A percentile compares a stretch with the other conserved stretches of the same genome.
Evolutionary conservation across 2,113 vertebrate genomes (phyloP).

Genomic region (Callocephalon fimbriatum): DNA sequence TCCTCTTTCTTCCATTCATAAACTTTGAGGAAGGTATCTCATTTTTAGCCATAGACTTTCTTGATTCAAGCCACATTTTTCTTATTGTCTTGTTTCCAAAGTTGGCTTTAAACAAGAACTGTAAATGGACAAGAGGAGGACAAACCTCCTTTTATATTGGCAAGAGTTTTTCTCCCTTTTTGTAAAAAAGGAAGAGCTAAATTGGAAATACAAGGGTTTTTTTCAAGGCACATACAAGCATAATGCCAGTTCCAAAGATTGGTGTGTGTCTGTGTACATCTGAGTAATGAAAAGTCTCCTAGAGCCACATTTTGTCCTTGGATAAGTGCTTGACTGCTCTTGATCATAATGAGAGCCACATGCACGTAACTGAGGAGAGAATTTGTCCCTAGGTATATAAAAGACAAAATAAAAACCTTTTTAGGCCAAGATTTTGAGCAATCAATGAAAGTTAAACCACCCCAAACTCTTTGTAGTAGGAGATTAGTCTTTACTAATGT

Average conservation of each 20-base stretch:
- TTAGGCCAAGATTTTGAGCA: constrained; percentile 27
- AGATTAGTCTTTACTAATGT: background rate
- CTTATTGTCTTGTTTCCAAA: constrained; percentile 56
- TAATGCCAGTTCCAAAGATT: constrained; percentile 47
- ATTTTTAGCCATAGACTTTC: constrained; percentile 70
- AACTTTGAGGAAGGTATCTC: constrained; percentile 91
- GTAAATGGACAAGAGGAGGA: constrained; percentile 17
- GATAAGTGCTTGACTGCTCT: constrained; percentile 25
- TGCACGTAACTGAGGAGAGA: background rate
- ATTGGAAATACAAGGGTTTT: constrained; percentile 33
- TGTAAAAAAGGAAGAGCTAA: background rate
- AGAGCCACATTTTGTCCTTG: constrained; percentile 48
- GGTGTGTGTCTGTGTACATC: constrained; percentile 43
- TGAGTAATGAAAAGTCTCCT: constrained; percentile 57
- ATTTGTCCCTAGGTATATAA: constrained; percentile 32
- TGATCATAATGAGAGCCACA: background rate
- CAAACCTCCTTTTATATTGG: constrained; percentile 18
- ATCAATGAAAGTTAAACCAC: constrained; percentile 30
- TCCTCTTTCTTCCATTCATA: constrained; percentile 78
- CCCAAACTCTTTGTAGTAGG: constrained; percentile 8
- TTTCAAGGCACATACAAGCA: background rate
- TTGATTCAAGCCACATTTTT: constrained; percentile 64
- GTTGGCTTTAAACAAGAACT: constrained; percentile 63
- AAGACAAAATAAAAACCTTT: constrained; percentile 40
- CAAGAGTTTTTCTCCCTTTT: background rate